Base-by-base conservation (phyloP, 2,888 invertebrate genomes). In the Parnassius glacialis region DNA sequence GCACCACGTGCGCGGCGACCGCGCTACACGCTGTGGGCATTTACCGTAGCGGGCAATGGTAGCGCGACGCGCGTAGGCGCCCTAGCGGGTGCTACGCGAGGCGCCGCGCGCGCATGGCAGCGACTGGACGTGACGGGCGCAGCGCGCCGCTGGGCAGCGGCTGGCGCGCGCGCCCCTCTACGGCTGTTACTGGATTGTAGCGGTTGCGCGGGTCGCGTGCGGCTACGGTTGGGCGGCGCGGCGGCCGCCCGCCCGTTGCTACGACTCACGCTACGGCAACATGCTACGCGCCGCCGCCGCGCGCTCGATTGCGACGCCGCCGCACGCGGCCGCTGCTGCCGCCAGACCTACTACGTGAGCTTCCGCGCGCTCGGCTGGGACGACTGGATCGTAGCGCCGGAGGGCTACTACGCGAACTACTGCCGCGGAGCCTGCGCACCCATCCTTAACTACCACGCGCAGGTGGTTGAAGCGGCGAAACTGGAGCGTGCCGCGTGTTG, bases 331-430 rank as follows among this genome's bases (percentile, higher is more conserved):
- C 84, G 84, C 72, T 96, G 96, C 82, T 98, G 97, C 87, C 97
- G 97, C 79, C 96, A 97, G 86, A 94, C 95, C 57, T 97, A 97
- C 91, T 97, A 97, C 92, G 97, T 98, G 75, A 96, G 95, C 85
- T 98, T 98, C 92, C 95, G 95, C 79, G 95, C 96, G 74, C 93
- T 98, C 58, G 97, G 97, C 72, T 98, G 97, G 98, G 97, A 97
- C 87, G 97, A 97, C 91, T 97, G 97, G 97, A 97, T 97, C 79
- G 96, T 97, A 73, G 96, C 96, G 69, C 97, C 97, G 42, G 94
- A 95, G 76, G 97, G 97, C 72, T 98, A 98, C 92, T 96, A 96
- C 87, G 97, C 98, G 64, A 98, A 98, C 88, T 97, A 97, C 89
- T 98, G 98, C 90, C 94, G 96, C 76, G 98, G 98, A 69, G 96